Percentiles rank a stretch among this genome's conserved stretches.
These are phyloP conservation scores for Myocastor coypus DNA, from an alignment of 2,113 vertebrate species.

Conservation along the genomic window DNA sequence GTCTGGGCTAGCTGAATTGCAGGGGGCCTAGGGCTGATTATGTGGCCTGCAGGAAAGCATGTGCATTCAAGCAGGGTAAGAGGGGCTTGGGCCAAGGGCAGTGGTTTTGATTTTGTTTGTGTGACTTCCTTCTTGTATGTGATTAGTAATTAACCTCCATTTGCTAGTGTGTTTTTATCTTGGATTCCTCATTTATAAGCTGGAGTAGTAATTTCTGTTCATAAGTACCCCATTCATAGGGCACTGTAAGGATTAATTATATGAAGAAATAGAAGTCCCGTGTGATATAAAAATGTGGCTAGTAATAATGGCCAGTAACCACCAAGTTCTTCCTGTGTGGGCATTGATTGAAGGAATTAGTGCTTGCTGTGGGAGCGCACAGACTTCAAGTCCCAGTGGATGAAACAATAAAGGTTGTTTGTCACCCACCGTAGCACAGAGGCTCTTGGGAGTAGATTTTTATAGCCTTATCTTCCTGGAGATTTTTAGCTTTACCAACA, in stretches of 20 bases:
- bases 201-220: neutral
- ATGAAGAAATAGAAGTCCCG: slow-evolving; percentile 40
- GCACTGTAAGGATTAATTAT: neutral
- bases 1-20: neutral
- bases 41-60: neutral
- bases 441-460: neutral
- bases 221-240: slow-evolving; percentile 13
- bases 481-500: neutral
- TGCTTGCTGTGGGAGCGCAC: neutral
- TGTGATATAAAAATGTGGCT: slow-evolving; percentile 43
- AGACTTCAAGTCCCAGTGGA: neutral
- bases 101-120: neutral
- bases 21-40: neutral
- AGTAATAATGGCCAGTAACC: slow-evolving; percentile 10
- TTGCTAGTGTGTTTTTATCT: neutral
- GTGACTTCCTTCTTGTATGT: slow-evolving; percentile 33
- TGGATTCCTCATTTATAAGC: slow-evolving; percentile 51
- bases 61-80: neutral
- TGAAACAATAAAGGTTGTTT: neutral
- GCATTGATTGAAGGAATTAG: slow-evolving; percentile 25
- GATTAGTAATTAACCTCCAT: neutral
- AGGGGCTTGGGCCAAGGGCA: neutral
- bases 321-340: neutral
- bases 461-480: neutral
- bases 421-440: neutral